These are phyloP conservation scores for Drosophila melanosoma DNA, from an alignment of 2,888 invertebrate genomes.

Conservation along the genomic window DNA sequence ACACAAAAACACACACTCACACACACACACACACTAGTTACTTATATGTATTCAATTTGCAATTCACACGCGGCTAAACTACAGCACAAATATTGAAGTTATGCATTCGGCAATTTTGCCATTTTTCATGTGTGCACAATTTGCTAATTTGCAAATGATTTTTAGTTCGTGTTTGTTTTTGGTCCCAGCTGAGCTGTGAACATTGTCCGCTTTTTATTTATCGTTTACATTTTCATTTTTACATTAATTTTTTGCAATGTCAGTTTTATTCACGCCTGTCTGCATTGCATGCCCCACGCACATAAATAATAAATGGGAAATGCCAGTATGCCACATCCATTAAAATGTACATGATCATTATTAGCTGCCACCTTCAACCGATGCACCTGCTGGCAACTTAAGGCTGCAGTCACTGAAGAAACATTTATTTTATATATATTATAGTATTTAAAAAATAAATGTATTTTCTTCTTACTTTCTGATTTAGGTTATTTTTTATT, in stretches of 20 bases:
- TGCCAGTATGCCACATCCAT: slow-evolving; percentile 11
- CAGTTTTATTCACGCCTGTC: slow-evolving; percentile 52
- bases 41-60: slow-evolving; percentile 22
- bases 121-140: slow-evolving; percentile 36
- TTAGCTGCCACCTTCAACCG: slow-evolving; percentile 12
- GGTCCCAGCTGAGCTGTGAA: slow-evolving; percentile 5
- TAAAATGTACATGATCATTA: slow-evolving; percentile 33
- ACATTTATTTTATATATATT: not conserved
- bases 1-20: not conserved
- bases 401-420: not conserved
- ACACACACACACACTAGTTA: not conserved
- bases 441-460: too few species aligned
- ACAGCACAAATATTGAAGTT: slow-evolving; percentile 30
- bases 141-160: slow-evolving; percentile 73
- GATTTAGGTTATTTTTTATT: not conserved
- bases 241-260: slow-evolving; percentile 39
- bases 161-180: slow-evolving; percentile 30
- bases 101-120: slow-evolving; percentile 9
- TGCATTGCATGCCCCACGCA: slow-evolving; percentile 18
- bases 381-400: slow-evolving; percentile 15
- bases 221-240: slow-evolving; percentile 11
- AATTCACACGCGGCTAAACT: slow-evolving; percentile 30
- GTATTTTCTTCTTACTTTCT: not conserved
- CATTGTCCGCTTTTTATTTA: slow-evolving; percentile 17
- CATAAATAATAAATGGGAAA: slow-evolving; percentile 13